These are phyloP conservation scores for Lytechinus pictus DNA, from an alignment of 35 echinoderm and acorn worm genomes.

Conservation along the genomic window DNA sequence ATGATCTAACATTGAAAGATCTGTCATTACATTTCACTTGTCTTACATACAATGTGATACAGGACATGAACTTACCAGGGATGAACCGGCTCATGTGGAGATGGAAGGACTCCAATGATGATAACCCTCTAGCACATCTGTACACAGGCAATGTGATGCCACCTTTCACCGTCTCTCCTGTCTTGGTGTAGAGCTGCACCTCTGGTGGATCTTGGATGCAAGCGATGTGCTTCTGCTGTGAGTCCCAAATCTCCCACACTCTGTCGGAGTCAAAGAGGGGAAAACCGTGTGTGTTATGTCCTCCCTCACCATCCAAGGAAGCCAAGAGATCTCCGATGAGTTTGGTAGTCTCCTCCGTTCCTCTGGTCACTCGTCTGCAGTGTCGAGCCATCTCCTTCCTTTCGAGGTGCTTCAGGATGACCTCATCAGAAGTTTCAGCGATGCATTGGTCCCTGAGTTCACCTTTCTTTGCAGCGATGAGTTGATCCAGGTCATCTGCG, in stretches of 20 bases:
- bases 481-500: constrained; percentile 29
- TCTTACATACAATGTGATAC: too few species aligned
- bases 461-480: constrained; percentile 23
- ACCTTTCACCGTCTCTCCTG: neutral
- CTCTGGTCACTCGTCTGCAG: constrained; percentile 62
- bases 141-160: constrained; percentile 28
- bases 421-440: neutral
- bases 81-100: neutral
- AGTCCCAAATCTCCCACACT: constrained; percentile 49
- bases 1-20: too few species aligned
- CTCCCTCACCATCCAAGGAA: constrained; percentile 28
- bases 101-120: constrained; percentile 59
- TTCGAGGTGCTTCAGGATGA: neutral
- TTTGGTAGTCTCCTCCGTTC: constrained; percentile 49
- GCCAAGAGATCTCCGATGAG: constrained; percentile 55
- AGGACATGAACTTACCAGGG: neutral
- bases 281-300: constrained; percentile 72
- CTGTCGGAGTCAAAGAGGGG: constrained; percentile 55
- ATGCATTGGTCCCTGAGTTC: neutral
- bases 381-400: constrained; percentile 49
- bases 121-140: constrained; percentile 63
- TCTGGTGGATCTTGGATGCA: constrained; percentile 64
- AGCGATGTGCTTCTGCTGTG: constrained; percentile 52
- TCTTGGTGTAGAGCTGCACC: constrained; percentile 51
- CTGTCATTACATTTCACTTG: too few species aligned